Conservation (phyloP, 2,113 vertebrate genomes). For the Pipra filicauda region DNA sequence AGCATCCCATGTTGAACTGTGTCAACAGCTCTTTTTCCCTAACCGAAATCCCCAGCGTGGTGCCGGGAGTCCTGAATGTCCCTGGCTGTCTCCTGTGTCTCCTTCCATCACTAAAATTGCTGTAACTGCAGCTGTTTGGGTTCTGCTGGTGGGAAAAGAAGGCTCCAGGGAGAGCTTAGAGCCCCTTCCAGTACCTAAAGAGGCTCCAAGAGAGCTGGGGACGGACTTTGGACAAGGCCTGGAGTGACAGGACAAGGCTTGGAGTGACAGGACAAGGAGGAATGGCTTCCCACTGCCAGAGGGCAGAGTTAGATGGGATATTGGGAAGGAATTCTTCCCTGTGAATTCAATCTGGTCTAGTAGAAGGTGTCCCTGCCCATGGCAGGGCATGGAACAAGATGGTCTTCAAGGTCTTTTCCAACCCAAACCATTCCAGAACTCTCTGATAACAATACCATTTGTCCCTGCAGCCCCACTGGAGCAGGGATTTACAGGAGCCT, state of each 20-base stretch:
- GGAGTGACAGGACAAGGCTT: neutral
- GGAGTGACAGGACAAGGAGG: neutral
- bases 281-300: neutral
- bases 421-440: neutral
- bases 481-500: neutral
- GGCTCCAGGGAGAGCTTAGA: neutral
- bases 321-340: neutral
- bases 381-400: neutral
- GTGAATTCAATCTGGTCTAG: neutral
- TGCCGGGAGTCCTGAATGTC: neutral
- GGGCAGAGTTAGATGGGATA: rapidly evolving
- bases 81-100: neutral
- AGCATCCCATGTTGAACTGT: rapidly evolving
- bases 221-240: neutral
- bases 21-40: neutral
- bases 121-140: neutral
- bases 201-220: neutral
- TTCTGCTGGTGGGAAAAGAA: neutral
- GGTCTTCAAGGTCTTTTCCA: neutral
- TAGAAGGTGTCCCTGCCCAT: neutral
- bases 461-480: neutral
- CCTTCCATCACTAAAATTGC: neutral
- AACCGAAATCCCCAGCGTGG: neutral
- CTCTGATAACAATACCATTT: rapidly evolving
- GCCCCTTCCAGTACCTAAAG: neutral